Evolutionary conservation across 2,113 vertebrate species (phyloP), one percentile per base, ranked within the genome.

Genomic region (Thomomys bottae): DNA sequence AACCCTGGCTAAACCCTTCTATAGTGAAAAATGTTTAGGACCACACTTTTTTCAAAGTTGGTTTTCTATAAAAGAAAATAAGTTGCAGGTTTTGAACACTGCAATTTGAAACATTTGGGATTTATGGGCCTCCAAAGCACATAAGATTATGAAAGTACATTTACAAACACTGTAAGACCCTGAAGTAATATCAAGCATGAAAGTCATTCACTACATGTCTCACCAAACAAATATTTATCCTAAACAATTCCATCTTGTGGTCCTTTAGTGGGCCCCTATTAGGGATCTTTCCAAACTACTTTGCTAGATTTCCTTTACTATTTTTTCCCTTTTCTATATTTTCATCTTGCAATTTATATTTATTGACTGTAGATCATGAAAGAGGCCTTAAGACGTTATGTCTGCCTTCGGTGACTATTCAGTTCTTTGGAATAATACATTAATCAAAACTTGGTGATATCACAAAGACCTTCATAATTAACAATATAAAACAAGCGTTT

Each of bases 61-160:
- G 49, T 93, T 1, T 91, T 96, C 54, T 95, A 70, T 49, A 63
- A 84, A 76, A 87, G 68, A 92, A 94, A 96, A 86, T 82, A 87
- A 86, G 8, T 70, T 92, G 34, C 10, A 97, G 32, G 23, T 94
- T 96, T 93, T 78, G 68, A 96, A 89, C 45, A 49, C 94, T 6
- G 57, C 38, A 93, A 26, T 68, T 91, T 90, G 66, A 66, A 85
- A 14, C 86, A 21, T 84, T 90, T 67, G 76, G 66, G 73, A 76
- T 87, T 82, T 79, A 34, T 78, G 42, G 57, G 42, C 20, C 86
- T 92, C 17, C 61, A 59, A 70, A 92, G 32, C 36, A 92, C 5
- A 10, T 42, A 78, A 91, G 70, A 89, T 95, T 64, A 81, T 75
- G 89, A 87, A 92, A 85, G 15, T 89, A 77, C n/a, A 79, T 38